Percentiles rank a stretch among this genome's conserved stretches.
Conservation (phyloP, 30 jellyfish, hydroid and myxozoan species). For the Pseudorhiza aurosa region DNA sequence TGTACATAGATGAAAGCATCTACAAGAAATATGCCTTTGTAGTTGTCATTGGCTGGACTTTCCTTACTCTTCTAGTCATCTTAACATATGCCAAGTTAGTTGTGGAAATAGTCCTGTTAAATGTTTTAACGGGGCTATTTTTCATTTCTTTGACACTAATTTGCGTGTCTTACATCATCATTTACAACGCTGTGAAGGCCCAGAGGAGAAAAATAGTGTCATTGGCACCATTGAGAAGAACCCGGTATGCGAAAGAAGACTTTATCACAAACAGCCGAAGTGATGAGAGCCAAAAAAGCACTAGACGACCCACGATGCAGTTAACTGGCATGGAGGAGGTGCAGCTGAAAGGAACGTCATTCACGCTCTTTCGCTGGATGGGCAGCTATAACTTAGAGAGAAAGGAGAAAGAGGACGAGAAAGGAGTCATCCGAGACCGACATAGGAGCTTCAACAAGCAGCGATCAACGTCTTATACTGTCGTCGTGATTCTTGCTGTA, state of each 20-base stretch:
- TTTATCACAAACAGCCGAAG: background rate
- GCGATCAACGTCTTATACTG: conserved; percentile 2
- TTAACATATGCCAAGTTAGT: background rate
- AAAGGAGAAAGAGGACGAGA: background rate
- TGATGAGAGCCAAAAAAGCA: background rate
- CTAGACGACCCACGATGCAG: no score
- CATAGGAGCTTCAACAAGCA: background rate
- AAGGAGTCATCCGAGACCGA: background rate
- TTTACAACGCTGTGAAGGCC: background rate
- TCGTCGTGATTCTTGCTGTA: conserved; percentile 1
- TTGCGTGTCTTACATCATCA: background rate
- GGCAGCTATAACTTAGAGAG: background rate
- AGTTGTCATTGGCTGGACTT: conserved; percentile 4
- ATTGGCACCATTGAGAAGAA: background rate
- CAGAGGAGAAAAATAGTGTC: background rate
- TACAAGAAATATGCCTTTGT: conserved; percentile 17
- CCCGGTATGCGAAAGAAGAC: background rate
- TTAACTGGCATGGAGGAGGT: background rate
- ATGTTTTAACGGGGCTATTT: background rate
- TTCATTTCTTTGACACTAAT: background rate
- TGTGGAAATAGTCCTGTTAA: background rate
- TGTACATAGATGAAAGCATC: background rate
- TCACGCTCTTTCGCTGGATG: background rate
- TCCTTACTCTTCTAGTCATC: background rate
- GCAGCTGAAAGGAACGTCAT: background rate